Base-by-base conservation (phyloP, 2,797 vertebrate species). In the Lacerta bilineata region DNA sequence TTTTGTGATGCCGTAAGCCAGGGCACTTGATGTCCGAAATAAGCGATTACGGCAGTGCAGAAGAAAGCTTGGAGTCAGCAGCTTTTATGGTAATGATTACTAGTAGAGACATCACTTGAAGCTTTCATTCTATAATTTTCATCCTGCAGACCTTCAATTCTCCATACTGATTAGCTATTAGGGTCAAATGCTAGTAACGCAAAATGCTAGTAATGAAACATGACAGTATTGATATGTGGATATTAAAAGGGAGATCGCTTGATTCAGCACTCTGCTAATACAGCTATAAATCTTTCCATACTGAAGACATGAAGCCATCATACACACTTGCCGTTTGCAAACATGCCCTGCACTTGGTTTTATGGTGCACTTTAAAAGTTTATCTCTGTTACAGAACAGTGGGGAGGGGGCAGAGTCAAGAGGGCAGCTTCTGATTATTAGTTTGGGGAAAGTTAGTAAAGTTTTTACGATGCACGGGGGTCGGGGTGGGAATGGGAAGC, bases 151-250 rank as follows among this genome's bases (percentile, higher is more conserved):
- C 50, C 46, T 87, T 55, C 79, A 75, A 29, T 83, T 81, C 80
- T 82, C 86, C 29, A 75, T 18, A 20, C 55, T 87, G 80, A 87
- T 89, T 85, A 86, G 61, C 84, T 77, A 89, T 89, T 89, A 89
- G 80, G 88, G 71, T 86, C 84, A 82, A 82, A 82, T 29, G 8
- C 84, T 29, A 77, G 80, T 25, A 75, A 36, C 8, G 29, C 61
- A 69, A 68, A 83, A 77, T 59, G 39, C 84, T 41, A 2, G 71
- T 86, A 89, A 89, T 89, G 80, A 89, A 89, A 89, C 71, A 86
- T 89, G 88, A 89, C 88, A 82, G 84, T 89, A 89, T 89, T 89
- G 84, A 82, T 89, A 82, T 81, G 88, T 29, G 29, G 80, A 86
- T 86, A 86, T 82, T 77, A 89, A 89, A 89, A 77, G 84, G 80